phyloP scores from a whole-genome alignment of 2,113 vertebrate genomes.

The Hippocampus barbouri region DNA sequence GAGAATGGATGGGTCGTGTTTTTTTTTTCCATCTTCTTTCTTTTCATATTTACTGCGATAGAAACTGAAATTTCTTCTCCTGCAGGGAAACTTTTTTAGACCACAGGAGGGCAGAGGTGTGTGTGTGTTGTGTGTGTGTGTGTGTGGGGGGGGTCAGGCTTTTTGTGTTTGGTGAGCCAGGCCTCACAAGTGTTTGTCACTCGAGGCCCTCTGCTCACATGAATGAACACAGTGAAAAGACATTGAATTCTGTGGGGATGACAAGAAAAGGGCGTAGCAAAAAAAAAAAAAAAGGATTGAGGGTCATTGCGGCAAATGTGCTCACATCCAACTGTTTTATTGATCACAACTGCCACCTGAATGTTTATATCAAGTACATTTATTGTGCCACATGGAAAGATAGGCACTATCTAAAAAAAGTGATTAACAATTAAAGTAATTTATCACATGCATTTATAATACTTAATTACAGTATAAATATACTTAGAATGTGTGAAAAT shows the following conservation, averaged over 20 bases:
- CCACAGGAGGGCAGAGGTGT: constrained; percentile 46
- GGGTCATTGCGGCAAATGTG: constrained; percentile 45
- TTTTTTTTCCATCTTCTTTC: constrained; percentile 6
- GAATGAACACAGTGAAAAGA: constrained; percentile 72
- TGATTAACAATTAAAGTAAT: background rate
- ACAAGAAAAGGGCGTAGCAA: constrained; percentile 44
- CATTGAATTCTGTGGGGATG: constrained; percentile 69
- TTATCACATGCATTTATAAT: no score
- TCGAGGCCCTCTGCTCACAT: constrained; percentile 74
- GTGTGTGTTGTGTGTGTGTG: background rate
- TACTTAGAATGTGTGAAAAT: background rate
- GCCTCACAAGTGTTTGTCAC: constrained; percentile 52
- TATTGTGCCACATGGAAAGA: background rate
- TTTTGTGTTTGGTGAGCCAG: constrained; percentile 65
- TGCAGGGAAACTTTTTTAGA: constrained; percentile 59
- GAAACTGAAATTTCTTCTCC: constrained; percentile 39
- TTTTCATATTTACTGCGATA: constrained; percentile 34
- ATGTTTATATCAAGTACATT: background rate
- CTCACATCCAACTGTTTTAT: constrained; percentile 52
- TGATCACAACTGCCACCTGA: constrained; percentile 31
- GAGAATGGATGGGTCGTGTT: background rate
- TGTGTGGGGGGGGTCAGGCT: constrained; percentile 29
- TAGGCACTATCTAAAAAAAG: background rate
- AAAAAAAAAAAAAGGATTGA: constrained; percentile 41
- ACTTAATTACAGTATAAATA: no score